Conservation (phyloP, 2,113 vertebrate genomes). For the Polypterus bichir region DNA sequence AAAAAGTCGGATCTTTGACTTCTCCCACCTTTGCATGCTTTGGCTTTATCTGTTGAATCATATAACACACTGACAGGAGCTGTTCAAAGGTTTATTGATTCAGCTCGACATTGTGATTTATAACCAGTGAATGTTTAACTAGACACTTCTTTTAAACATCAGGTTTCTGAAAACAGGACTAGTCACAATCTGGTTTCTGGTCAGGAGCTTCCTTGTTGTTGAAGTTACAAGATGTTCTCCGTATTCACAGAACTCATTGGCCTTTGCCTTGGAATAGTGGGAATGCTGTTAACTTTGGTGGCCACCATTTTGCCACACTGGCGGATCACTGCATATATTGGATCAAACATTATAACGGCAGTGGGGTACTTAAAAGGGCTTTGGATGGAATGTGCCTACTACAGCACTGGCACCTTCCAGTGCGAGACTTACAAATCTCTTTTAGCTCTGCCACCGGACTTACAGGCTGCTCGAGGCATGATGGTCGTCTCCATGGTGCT, state of each 20-base stretch:
- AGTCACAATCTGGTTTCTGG: too few relatives aligned
- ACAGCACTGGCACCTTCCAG: conserved; percentile 89
- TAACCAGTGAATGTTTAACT: too few relatives aligned
- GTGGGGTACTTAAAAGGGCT: conserved; percentile 77
- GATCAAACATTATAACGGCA: conserved; percentile 82
- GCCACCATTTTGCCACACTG: conserved; percentile 79
- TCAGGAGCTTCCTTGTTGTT: too few relatives aligned
- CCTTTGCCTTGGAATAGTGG: conserved; percentile 70
- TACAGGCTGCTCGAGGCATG: conserved; percentile 79
- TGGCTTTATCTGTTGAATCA: too few relatives aligned
- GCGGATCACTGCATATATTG: conserved; percentile 74
- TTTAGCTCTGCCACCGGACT: conserved; percentile 64
- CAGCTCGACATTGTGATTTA: too few relatives aligned
- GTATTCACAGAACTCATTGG: conserved; percentile 77
- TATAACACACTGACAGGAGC: too few relatives aligned
- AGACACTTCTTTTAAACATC: too few relatives aligned
- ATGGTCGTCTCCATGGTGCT: conserved; percentile 82
- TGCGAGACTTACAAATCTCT: conserved; percentile 93
- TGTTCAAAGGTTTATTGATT: too few relatives aligned
- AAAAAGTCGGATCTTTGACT: too few relatives aligned
- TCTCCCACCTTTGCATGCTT: too few relatives aligned
- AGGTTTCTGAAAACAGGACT: too few relatives aligned
- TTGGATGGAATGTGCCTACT: conserved; percentile 91
- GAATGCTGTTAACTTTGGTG: conserved; percentile 66
- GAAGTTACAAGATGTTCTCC: conserved; percentile 52